These are phyloP conservation scores for Enteromius paludinosus DNA, from an alignment of 2,797 vertebrate genomes.

Conservation along the genomic window DNA sequence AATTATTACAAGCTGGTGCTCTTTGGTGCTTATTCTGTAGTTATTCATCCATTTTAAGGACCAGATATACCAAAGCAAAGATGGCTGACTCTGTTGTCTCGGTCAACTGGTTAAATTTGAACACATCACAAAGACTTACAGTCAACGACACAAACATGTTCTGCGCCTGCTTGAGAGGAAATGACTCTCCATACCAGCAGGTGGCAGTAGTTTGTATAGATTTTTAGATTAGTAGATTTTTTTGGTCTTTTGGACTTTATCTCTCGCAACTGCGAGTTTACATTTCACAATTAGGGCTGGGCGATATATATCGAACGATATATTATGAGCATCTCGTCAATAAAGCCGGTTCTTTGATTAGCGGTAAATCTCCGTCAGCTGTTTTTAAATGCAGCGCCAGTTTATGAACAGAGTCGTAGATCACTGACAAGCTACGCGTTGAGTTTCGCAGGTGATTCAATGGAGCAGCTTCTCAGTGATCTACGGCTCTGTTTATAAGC, in stretches of 20 bases:
- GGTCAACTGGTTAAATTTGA: background rate
- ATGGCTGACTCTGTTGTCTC: background rate
- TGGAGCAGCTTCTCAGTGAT: too few relatives aligned
- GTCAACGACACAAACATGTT: background rate
- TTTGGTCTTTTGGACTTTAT: background rate
- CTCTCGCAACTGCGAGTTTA: background rate
- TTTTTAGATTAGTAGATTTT: too few relatives aligned
- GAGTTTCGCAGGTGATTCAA: too few relatives aligned
- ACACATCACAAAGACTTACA: background rate
- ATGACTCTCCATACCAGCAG: background rate
- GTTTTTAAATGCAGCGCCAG: too few relatives aligned
- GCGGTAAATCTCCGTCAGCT: too few relatives aligned
- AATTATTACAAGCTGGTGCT: conserved; percentile 66
- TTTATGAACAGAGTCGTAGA: too few relatives aligned
- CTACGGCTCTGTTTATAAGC: too few relatives aligned
- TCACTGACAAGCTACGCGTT: too few relatives aligned
- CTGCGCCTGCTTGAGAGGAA: background rate
- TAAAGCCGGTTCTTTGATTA: too few relatives aligned
- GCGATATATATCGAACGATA: too few relatives aligned
- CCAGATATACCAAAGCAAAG: conserved; percentile 44
- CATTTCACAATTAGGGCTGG: too few relatives aligned
- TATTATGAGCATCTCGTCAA: too few relatives aligned
- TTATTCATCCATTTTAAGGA: conserved; percentile 58
- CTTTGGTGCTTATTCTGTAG: conserved; percentile 50
- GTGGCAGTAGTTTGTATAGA: background rate